Conservation (phyloP, 2,797 vertebrate genomes). For the Tiaroga cobitis region DNA sequence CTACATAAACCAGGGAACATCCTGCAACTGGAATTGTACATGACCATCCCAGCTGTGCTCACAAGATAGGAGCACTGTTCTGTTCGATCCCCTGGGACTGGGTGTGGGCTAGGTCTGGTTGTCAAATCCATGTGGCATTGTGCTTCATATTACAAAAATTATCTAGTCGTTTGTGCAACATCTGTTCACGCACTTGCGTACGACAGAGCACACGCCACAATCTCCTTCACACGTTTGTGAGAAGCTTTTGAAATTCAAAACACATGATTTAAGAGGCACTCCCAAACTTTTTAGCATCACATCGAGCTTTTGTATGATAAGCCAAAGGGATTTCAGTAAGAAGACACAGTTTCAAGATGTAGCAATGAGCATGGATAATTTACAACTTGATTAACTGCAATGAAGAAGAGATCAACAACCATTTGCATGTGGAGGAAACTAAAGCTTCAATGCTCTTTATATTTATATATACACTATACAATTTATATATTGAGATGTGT, state of each 20-base stretch:
- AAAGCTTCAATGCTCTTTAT: background rate
- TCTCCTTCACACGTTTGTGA: slow-evolving; percentile 34
- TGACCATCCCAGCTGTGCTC: slow-evolving; percentile 31
- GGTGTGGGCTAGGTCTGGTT: slow-evolving; percentile 27
- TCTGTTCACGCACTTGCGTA: slow-evolving; percentile 51
- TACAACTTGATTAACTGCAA: background rate
- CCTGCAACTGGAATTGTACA: slow-evolving; percentile 59
- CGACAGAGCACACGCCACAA: slow-evolving; percentile 34
- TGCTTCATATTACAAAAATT: slow-evolving; percentile 46
- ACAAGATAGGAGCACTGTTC: slow-evolving; percentile 35
- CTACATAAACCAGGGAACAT: slow-evolving; percentile 74
- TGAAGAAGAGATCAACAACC: background rate
- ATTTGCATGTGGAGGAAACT: background rate
- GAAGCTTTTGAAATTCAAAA: slow-evolving; percentile 52
- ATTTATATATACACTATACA: too few relatives aligned
- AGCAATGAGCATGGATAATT: slow-evolving; percentile 33
- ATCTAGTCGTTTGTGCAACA: slow-evolving; percentile 51
- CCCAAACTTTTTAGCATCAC: slow-evolving; percentile 30
- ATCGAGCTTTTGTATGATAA: slow-evolving; percentile 40
- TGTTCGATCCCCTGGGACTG: slow-evolving; percentile 33
- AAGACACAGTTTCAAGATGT: slow-evolving; percentile 34
- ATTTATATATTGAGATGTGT: too few relatives aligned
- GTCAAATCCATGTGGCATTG: slow-evolving; percentile 28
- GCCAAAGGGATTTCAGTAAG: slow-evolving; percentile 23
- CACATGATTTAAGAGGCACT: slow-evolving; percentile 54